Percentiles rank a stretch among this genome's conserved stretches.
These are phyloP conservation scores for Poeciliopsis paucimaculata DNA, from an alignment of 2,797 vertebrate genomes.

Conservation along the genomic window DNA sequence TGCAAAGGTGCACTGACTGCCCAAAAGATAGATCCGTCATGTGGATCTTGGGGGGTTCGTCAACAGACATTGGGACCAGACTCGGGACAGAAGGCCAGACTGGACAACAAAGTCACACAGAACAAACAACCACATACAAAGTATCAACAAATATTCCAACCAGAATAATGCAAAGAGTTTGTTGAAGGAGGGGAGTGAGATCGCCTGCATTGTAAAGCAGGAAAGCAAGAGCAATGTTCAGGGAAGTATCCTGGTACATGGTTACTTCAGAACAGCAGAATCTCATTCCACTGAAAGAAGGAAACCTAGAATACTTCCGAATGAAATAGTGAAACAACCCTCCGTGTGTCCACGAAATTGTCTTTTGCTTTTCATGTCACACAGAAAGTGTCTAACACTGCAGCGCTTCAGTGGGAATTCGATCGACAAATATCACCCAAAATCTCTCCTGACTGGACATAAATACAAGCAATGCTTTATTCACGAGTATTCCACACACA, in stretches of 20 bases:
- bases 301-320: background rate
- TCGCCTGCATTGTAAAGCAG: background rate
- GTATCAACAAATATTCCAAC: background rate
- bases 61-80: background rate
- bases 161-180: background rate
- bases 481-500: slow-evolving; percentile 36
- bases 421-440: slow-evolving; percentile 13
- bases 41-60: background rate
- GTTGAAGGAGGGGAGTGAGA: background rate
- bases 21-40: background rate
- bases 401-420: slow-evolving; percentile 37
- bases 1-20: background rate
- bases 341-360: slow-evolving; percentile 59
- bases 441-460: slow-evolving; percentile 8
- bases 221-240: background rate
- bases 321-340: slow-evolving; percentile 24
- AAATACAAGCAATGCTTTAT: slow-evolving; percentile 5
- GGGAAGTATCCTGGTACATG: background rate
- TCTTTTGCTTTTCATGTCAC: background rate
- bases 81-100: background rate
- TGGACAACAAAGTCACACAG: background rate
- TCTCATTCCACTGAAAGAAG: background rate
- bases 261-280: too few relatives aligned
- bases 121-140: background rate
- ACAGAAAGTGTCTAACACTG: slow-evolving; percentile 22